Percentiles rank a stretch among this genome's conserved stretches.
Evolutionary conservation across 1,140 invertebrate species (phyloP).

Genomic region (Drosophila malerkotliana): DNA sequence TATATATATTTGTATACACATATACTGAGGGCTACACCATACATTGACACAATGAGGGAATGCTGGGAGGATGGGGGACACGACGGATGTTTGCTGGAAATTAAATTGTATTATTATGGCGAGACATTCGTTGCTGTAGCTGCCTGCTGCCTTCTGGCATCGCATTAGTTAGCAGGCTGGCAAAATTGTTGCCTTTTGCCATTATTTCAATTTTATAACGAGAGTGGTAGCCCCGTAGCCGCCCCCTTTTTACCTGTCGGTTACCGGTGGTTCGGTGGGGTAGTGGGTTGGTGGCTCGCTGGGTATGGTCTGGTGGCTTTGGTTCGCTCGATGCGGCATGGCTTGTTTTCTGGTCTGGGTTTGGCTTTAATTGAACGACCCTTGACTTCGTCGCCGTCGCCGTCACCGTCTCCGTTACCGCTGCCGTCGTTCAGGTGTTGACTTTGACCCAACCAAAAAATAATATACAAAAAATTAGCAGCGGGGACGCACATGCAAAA

Average conservation of each 20-base stretch:
- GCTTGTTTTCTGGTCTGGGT: conserved; percentile 40
- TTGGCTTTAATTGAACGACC: conserved; percentile 69
- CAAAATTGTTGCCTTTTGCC: conserved; percentile 61
- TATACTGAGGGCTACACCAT: conserved; percentile 30
- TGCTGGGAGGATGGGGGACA: not conserved
- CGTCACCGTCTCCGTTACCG: conserved; percentile 13
- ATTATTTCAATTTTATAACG: conserved; percentile 65
- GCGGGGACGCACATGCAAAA: conserved; percentile 61
- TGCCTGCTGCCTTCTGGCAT: conserved; percentile 55
- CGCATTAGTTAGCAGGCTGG: conserved; percentile 72
- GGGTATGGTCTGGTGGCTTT: conserved; percentile 4
- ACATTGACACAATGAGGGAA: conserved; percentile 61
- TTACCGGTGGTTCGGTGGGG: conserved; percentile 11
- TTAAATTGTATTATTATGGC: conserved; percentile 83
- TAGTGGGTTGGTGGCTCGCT: not conserved
- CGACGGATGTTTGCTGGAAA: conserved; percentile 80
- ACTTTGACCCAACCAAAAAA: conserved; percentile 58
- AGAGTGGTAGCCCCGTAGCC: conserved; percentile 29
- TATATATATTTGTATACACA: conserved; percentile 29
- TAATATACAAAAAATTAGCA: conserved; percentile 33
- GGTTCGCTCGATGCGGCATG: conserved; percentile 29
- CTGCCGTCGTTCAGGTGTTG: conserved; percentile 59
- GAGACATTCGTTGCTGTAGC: conserved; percentile 72
- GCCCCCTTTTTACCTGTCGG: not conserved
- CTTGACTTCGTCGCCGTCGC: conserved; percentile 33